Evolutionary conservation across 2,888 invertebrate genomes (phyloP).

Genomic region (Drosophila picticornis): DNA sequence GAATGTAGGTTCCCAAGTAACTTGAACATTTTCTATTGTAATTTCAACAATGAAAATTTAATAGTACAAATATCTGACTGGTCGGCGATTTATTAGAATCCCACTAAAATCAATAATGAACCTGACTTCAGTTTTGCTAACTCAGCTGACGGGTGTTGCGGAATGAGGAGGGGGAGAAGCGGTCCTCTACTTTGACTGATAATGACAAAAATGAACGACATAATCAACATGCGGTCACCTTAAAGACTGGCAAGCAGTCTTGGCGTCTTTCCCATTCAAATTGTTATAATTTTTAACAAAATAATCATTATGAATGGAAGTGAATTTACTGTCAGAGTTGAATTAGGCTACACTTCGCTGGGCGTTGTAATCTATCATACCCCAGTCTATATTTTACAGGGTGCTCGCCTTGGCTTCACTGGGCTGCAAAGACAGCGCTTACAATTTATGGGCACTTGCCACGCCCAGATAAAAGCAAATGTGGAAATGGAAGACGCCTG

Average conservation of each 20-base stretch:
- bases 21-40: neutral
- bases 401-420: neutral
- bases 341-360: slow-evolving; percentile 9
- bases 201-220: slow-evolving; percentile 18
- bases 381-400: neutral
- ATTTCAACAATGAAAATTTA: neutral
- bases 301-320: slow-evolving; percentile 9
- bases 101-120: slow-evolving; percentile 56
- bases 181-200: slow-evolving; percentile 10
- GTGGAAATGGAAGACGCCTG: too few relatives aligned
- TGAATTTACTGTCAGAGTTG: neutral
- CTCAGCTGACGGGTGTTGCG: slow-evolving; percentile 37
- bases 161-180: neutral
- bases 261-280: too few relatives aligned
- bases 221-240: slow-evolving; percentile 22
- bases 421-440: slow-evolving; percentile 1
- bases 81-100: slow-evolving; percentile 41
- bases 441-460: slow-evolving; percentile 12
- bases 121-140: slow-evolving; percentile 47
- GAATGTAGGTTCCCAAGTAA: neutral
- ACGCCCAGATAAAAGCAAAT: slow-evolving; percentile 7
- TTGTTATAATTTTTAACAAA: neutral
- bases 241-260: too few relatives aligned
- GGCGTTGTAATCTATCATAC: neutral
- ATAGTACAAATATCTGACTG: neutral